Percentiles rank a stretch among this genome's conserved stretches.
Evolutionary conservation across 2,888 invertebrate genomes (phyloP).

Genomic region (Andrena camellia): DNA sequence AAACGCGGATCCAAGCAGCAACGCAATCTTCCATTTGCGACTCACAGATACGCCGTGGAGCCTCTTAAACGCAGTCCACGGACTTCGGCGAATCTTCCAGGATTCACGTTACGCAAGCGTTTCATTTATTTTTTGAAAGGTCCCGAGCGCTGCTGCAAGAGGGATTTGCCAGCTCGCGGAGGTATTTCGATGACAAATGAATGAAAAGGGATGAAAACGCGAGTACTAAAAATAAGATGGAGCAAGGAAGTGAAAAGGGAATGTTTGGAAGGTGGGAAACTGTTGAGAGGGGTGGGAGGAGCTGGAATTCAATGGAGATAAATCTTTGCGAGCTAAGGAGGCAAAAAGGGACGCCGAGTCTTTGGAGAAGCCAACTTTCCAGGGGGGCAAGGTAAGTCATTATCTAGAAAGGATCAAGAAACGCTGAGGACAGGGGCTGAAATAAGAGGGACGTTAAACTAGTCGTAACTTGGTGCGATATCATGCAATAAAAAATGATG

Average conservation of each 20-base stretch:
- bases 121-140: not conserved
- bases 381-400: not conserved
- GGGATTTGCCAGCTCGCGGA: not conserved
- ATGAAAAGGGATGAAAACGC: not conserved
- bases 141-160: not conserved
- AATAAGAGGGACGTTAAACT: conserved; percentile 3
- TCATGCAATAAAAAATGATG: not conserved
- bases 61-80: not conserved
- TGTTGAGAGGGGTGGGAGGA: not conserved
- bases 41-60: not conserved
- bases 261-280: not conserved
- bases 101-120: not conserved
- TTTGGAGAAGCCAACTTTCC: conserved; percentile 25
- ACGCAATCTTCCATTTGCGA: not conserved
- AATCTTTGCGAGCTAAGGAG: conserved; percentile 6
- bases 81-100: too few relatives aligned
- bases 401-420: conserved; percentile 6
- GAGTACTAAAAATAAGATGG: too few relatives aligned
- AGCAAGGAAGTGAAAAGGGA: not conserved
- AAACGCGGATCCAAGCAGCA: not conserved
- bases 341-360: conserved; percentile 9
- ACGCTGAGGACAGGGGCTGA: not conserved
- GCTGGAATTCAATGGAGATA: conserved; percentile 36
- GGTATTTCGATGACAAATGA: not conserved
- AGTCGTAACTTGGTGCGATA: not conserved